Conservation (phyloP, 2,797 vertebrate species). For the Ctenopoma multispine region DNA sequence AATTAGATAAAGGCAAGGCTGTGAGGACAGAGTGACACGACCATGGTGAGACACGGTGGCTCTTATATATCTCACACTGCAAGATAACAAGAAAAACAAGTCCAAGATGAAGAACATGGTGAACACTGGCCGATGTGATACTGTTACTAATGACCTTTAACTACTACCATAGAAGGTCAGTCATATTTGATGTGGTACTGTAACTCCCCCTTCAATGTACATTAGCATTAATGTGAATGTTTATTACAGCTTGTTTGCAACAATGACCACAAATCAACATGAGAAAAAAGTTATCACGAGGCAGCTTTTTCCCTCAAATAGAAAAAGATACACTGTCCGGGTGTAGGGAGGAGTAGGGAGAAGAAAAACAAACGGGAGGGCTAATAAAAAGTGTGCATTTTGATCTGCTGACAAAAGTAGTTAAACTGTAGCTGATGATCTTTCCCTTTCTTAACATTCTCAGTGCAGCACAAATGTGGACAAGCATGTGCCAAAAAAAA, state of each 20-base stretch:
- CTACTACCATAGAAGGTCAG: constrained; percentile 59
- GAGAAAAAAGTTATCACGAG: not conserved
- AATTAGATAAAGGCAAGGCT: constrained; percentile 77
- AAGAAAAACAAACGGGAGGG: not conserved
- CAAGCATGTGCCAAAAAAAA: not conserved
- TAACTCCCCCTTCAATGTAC: constrained; percentile 7
- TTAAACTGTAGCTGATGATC: constrained; percentile 3
- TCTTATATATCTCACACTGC: constrained; percentile 74
- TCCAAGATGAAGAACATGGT: constrained; percentile 70
- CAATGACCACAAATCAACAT: not conserved
- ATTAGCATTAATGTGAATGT: not conserved
- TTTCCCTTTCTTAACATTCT: not conserved
- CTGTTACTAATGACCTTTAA: constrained; percentile 67
- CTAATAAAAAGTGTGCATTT: not conserved
- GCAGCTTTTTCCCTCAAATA: not conserved
- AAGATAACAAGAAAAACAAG: constrained; percentile 80
- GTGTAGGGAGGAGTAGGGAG: not conserved
- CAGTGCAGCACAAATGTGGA: not conserved
- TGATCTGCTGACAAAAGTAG: not conserved
- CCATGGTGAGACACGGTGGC: constrained; percentile 77
- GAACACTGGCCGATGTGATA: constrained; percentile 77
- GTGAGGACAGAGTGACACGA: constrained; percentile 84
- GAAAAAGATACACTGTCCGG: not conserved
- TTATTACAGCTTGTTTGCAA: no score
- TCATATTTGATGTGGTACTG: constrained; percentile 4